Percentiles rank a stretch among this genome's conserved stretches.
Conservation (phyloP, 1,140 invertebrate genomes). For the Brachionus rotundiformis region DNA sequence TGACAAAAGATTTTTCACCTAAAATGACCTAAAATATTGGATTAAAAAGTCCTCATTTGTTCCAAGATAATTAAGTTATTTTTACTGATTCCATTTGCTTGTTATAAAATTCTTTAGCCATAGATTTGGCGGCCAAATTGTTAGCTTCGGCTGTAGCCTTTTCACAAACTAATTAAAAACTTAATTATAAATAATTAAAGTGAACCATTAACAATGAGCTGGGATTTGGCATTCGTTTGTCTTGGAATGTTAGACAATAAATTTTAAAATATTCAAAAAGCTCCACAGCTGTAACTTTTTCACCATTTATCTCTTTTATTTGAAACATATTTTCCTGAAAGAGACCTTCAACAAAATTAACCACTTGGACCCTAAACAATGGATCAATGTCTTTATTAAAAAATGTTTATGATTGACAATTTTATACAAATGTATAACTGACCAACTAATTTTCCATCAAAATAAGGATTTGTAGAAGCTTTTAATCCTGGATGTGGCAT, state of each 20-base stretch:
- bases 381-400: constrained; percentile 95
- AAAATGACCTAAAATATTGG: constrained; percentile 75
- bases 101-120: constrained; percentile 85
- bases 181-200: constrained; percentile 61
- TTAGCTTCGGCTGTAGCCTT: constrained; percentile 97
- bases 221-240: constrained; percentile 93
- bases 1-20: constrained; percentile 83
- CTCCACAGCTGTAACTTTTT: constrained; percentile 87
- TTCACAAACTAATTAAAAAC: not conserved
- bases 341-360: constrained; percentile 81
- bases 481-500: constrained; percentile 96
- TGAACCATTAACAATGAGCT: constrained; percentile 97
- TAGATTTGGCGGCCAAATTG: constrained; percentile 86
- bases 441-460: constrained; percentile 79
- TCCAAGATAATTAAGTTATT: not conserved
- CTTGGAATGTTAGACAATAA: constrained; percentile 91
- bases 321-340: constrained; percentile 82
- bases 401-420: too few species aligned
- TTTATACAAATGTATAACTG: too few species aligned
- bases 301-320: constrained; percentile 91
- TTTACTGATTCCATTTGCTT: constrained; percentile 76
- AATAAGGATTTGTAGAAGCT: constrained; percentile 91
- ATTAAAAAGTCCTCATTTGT: not conserved
- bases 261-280: constrained; percentile 93
- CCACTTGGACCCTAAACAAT: constrained; percentile 84